phyloP scores from a whole-genome alignment of 2,113 vertebrate genomes.

The Cichladusa arquata region DNA sequence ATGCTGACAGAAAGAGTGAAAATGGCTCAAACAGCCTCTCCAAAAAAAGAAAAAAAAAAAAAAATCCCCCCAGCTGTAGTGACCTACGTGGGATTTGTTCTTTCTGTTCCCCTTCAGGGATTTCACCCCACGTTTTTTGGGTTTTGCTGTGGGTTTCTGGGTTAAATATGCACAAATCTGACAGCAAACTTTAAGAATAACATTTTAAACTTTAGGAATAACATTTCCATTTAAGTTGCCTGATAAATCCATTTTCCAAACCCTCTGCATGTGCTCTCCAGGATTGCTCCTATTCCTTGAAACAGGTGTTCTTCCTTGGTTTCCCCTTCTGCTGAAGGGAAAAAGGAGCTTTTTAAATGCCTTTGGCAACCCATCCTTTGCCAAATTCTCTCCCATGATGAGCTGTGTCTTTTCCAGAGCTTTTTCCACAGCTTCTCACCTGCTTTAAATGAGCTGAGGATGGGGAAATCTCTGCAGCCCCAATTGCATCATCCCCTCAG shows the following conservation, averaged over 20 bases:
- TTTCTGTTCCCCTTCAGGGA: background rate
- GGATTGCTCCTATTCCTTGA: background rate
- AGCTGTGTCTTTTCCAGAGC: background rate
- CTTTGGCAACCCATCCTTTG: background rate
- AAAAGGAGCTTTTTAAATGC: background rate
- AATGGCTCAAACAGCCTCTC: background rate
- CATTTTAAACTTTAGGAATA: background rate
- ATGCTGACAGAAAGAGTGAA: background rate
- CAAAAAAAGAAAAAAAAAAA: background rate
- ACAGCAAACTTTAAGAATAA: background rate
- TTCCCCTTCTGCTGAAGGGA: background rate
- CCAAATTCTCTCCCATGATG: background rate
- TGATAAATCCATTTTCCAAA: background rate
- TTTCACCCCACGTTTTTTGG: background rate
- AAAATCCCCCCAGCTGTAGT: background rate
- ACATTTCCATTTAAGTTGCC: background rate
- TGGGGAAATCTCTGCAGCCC: background rate
- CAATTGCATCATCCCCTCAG: background rate
- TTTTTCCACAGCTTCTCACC: slow-evolving; percentile 1
- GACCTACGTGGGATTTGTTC: background rate
- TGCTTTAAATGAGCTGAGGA: background rate
- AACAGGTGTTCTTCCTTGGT: background rate
- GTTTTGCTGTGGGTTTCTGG: background rate
- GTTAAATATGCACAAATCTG: background rate
- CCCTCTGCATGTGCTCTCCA: background rate